Percentiles rank a stretch among this genome's conserved stretches.
Conservation (phyloP, 2,888 invertebrate genomes). For the Acleris sparsana region DNA sequence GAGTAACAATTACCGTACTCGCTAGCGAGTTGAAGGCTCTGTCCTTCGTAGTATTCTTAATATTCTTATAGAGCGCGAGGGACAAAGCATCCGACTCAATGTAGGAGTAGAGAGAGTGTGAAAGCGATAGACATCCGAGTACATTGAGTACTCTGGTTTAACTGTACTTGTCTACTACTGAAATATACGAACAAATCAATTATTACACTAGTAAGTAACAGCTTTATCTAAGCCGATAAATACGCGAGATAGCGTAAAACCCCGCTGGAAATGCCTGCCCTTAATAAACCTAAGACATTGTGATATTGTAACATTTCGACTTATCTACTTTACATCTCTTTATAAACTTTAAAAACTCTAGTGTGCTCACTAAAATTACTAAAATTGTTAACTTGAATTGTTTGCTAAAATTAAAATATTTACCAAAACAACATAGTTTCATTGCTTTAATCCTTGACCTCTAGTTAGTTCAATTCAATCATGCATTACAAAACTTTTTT, state of each 20-base stretch:
- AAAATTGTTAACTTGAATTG: constrained; percentile 47
- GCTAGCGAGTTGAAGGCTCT: too few relatives aligned
- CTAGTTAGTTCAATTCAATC: constrained; percentile 36
- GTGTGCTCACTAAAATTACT: constrained; percentile 38
- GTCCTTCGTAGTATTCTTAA: too few relatives aligned
- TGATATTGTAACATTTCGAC: constrained; percentile 37
- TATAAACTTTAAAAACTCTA: constrained; percentile 35
- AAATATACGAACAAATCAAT: neutral
- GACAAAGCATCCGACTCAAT: too few relatives aligned
- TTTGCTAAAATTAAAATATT: constrained; percentile 63
- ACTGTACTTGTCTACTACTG: too few relatives aligned
- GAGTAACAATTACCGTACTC: too few relatives aligned
- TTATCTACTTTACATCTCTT: constrained; percentile 25
- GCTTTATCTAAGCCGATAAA: neutral
- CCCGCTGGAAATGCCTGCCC: constrained; percentile 6
- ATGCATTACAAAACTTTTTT: constrained; percentile 37
- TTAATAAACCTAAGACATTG: constrained; percentile 29
- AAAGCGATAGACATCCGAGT: too few relatives aligned
- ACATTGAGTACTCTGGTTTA: too few relatives aligned
- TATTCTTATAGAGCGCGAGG: too few relatives aligned
- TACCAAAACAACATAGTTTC: constrained; percentile 66
- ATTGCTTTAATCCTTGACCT: constrained; percentile 78
- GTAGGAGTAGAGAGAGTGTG: too few relatives aligned
- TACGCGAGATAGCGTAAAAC: neutral
- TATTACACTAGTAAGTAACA: neutral